Conservation (phyloP, 2,113 vertebrate species). For the Channa maculata region DNA sequence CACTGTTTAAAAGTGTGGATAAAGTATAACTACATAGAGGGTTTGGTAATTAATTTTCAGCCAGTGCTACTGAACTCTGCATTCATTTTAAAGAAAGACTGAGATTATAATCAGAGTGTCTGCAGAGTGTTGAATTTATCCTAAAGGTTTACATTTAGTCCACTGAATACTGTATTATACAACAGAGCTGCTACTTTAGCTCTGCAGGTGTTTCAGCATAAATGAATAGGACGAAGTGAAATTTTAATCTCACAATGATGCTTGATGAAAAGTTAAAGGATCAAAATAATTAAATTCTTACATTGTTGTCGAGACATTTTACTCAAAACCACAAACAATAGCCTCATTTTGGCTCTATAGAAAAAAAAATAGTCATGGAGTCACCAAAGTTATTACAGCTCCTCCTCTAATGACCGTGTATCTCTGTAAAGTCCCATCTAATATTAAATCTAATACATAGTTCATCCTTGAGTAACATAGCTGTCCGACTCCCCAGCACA, state of each 20-base stretch:
- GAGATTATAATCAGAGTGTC: neutral
- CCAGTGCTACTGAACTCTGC: slow-evolving; percentile 1
- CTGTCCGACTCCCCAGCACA: neutral
- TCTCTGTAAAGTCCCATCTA: neutral
- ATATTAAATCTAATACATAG: neutral
- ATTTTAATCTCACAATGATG: neutral
- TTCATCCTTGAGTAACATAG: neutral
- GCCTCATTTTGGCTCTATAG: neutral
- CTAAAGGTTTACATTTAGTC: neutral
- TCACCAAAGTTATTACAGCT: neutral
- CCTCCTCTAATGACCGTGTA: neutral
- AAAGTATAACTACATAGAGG: slow-evolving; percentile 10
- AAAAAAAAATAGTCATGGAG: neutral
- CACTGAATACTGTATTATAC: too few species aligned
- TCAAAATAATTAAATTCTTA: too few species aligned
- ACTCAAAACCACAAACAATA: too few species aligned
- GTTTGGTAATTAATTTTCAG: slow-evolving; percentile 32
- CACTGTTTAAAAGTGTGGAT: slow-evolving; percentile 29
- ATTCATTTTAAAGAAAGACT: slow-evolving; percentile 20
- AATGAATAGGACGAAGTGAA: neutral
- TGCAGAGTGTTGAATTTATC: neutral
- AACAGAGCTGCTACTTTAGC: neutral
- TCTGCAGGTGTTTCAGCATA: neutral
- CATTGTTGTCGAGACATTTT: too few species aligned
- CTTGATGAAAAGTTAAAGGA: neutral